Percentiles rank a stretch among this genome's conserved stretches.
Conservation (phyloP, 2,797 vertebrate genomes). For the Acomys russatus region DNA sequence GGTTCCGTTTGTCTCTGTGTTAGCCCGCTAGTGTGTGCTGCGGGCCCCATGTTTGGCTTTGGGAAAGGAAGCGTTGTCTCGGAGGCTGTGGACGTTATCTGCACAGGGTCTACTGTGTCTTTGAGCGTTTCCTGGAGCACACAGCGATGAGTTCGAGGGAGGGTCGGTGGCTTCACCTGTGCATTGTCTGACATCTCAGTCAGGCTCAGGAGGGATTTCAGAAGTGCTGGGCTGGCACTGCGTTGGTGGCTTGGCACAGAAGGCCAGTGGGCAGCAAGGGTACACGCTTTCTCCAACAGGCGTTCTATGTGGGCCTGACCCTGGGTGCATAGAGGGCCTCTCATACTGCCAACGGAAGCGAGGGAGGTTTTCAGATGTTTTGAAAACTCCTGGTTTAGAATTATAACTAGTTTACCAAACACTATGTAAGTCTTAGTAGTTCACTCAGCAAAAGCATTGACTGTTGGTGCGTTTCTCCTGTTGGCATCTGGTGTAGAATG, state of each 20-base stretch:
- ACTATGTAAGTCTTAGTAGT: background rate
- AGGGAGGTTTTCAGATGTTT: background rate
- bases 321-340: fast-evolving
- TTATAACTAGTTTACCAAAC: background rate
- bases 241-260: background rate
- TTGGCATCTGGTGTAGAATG: background rate
- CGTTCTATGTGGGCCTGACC: background rate
- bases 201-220: background rate
- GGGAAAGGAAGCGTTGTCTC: background rate
- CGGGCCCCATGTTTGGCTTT: background rate
- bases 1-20: background rate
- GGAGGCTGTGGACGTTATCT: background rate
- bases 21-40: fast-evolving
- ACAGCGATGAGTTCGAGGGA: background rate
- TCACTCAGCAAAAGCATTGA: background rate
- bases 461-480: background rate
- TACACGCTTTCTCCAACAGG: background rate
- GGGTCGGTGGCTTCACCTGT: background rate
- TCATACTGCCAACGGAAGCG: background rate
- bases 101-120: background rate
- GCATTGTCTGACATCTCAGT: background rate
- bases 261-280: background rate
- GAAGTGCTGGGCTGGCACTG: background rate
- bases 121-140: background rate
- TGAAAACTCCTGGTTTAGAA: background rate